Conservation (phyloP, 1,140 invertebrate genomes). For the Battus philenor region DNA sequence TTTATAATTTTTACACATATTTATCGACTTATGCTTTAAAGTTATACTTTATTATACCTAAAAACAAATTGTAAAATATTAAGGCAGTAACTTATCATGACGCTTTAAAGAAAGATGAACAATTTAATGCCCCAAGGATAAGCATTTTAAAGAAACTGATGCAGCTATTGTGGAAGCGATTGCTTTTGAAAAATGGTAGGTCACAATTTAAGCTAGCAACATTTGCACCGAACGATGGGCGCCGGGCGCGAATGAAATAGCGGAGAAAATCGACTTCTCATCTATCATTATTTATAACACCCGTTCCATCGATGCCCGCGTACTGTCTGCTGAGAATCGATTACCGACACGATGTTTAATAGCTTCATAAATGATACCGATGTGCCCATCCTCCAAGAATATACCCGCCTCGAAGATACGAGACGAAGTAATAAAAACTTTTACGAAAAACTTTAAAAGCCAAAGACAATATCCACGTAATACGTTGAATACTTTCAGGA, state of each 20-base stretch:
- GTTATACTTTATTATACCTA: too few relatives aligned
- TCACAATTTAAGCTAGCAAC: conserved; percentile 14
- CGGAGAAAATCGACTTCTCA: conserved; percentile 20
- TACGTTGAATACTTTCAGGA: conserved; percentile 8
- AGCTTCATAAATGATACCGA: background rate
- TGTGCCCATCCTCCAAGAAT: too few relatives aligned
- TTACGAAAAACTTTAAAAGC: conserved; percentile 15
- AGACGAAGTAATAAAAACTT: conserved; percentile 10
- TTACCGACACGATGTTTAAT: conserved; percentile 27
- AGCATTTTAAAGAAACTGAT: background rate
- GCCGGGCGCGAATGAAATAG: background rate
- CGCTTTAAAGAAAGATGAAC: too few relatives aligned
- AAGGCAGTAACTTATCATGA: too few relatives aligned
- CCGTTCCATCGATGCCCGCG: conserved; percentile 21
- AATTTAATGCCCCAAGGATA: too few relatives aligned
- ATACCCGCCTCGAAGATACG: background rate
- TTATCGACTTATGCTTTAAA: too few relatives aligned
- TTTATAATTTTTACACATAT: too few relatives aligned
- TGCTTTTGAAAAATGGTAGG: conserved; percentile 8
- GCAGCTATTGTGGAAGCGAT: conserved; percentile 8
- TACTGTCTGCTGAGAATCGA: conserved; percentile 26
- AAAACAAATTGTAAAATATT: too few relatives aligned
- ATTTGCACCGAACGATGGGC: conserved; percentile 13
- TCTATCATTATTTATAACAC: conserved; percentile 48
- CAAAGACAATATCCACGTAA: conserved; percentile 11